These are phyloP conservation scores for Clepsis dumicolana DNA, from an alignment of 2,888 invertebrate genomes.

Conservation along the genomic window DNA sequence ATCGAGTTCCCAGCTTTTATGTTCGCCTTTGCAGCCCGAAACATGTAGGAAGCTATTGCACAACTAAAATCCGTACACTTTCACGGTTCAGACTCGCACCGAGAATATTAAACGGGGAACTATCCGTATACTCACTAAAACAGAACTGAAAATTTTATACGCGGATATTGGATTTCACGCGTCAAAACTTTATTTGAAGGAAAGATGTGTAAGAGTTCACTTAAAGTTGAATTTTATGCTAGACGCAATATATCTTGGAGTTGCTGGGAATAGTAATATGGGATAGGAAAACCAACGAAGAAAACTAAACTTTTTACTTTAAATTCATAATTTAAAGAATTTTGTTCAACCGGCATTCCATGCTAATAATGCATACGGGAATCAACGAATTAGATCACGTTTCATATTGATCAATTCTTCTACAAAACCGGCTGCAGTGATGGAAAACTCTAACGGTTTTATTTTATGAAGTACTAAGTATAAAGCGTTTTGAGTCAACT, in stretches of 20 bases:
- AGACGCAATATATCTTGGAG: conserved; percentile 10
- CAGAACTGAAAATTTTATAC: conserved; percentile 44
- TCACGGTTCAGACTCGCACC: conserved; percentile 24
- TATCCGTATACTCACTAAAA: conserved; percentile 37
- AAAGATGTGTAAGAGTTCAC: conserved; percentile 37
- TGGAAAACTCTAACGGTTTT: no score
- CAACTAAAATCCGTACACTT: conserved; percentile 37
- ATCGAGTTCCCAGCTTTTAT: conserved; percentile 54
- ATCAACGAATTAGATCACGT: not conserved
- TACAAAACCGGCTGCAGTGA: not conserved
- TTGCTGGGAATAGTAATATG: conserved; percentile 1
- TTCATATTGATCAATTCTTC: not conserved
- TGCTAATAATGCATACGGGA: not conserved
- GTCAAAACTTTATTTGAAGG: conserved; percentile 40
- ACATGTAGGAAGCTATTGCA: conserved; percentile 44
- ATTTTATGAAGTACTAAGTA: no score
- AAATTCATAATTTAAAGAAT: not conserved
- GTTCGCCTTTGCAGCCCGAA: conserved; percentile 47
- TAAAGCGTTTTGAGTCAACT: no score
- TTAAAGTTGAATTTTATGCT: conserved; percentile 33
- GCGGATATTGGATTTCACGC: conserved; percentile 44
- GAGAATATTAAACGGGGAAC: conserved; percentile 43
- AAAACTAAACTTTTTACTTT: not conserved
- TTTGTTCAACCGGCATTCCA: not conserved
- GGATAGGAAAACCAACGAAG: conserved; percentile 10